Evolutionary conservation across 2,113 vertebrate genomes (phyloP), one percentile per base, ranked within the genome.

Genomic region (Mirounga angustirostris): DNA sequence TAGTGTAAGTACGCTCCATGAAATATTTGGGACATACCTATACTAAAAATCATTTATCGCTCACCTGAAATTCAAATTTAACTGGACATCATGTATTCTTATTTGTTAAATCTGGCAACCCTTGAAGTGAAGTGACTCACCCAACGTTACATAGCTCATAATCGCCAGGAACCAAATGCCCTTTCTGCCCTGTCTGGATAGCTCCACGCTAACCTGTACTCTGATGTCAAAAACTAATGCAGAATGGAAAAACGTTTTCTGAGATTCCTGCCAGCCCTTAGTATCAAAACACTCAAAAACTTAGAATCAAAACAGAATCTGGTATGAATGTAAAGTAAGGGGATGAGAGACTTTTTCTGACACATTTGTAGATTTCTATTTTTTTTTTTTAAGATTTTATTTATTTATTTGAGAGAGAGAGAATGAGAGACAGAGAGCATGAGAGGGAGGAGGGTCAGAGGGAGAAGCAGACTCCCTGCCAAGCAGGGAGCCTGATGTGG

Each of bases 41-140:
- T 16, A n/a, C 15, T 52, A 71, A 84, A 73, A 92, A 56, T 36
- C 40, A 67, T 19, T 90, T 9, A 59, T 33, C 74, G 7, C 81
- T 82, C 76, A 81, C 65, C 50, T 86, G 58, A 91, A 81, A 59
- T 87, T 96, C 74, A 76, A 71, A 78, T 40, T 82, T 78, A 52
- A 93, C 22, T 16, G 73, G 56, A 16, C 54, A 11, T 6, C 36
- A 19, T 52, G 7, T 82, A 6, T 54, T 79, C 83, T 89, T 59
- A 36, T 56, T 74, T 67, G 58, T 28, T 90, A 73, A 76, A 80
- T 63, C 80, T 85, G 79, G 74, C 33, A 90, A 26, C 30, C n/a
- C 50, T 61, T 9, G 81, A 85, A 24, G 40, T 61, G 58, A 93
- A 46, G 84, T 14, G 43, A 69, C 46, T 2, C 2, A 86, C n/a